Evolutionary conservation across 2,113 vertebrate genomes (phyloP).

Genomic region (Chunga burmeisteri): DNA sequence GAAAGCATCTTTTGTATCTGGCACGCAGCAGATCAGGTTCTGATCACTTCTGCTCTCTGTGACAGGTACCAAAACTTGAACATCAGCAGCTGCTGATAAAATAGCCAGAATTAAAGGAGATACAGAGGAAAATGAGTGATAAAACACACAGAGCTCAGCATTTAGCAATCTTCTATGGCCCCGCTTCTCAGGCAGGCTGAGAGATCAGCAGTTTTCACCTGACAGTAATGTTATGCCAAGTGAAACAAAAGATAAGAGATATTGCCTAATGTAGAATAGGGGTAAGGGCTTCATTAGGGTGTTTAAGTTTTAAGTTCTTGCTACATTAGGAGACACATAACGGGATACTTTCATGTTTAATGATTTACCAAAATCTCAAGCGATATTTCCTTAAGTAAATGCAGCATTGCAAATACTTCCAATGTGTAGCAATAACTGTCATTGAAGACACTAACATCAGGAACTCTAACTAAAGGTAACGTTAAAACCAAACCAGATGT

Average conservation of each 20-base stretch:
- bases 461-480: not conserved
- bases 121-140: not conserved
- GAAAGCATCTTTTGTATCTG: not conserved
- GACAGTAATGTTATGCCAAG: not conserved
- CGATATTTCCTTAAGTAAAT: not conserved
- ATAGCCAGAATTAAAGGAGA: not conserved
- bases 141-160: not conserved
- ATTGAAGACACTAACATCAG: not conserved
- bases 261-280: not conserved
- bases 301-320: not conserved
- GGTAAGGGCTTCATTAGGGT: not conserved
- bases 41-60: not conserved
- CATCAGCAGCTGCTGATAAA: not conserved
- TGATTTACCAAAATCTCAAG: not conserved
- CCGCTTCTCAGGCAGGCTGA: not conserved
- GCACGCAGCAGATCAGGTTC: not conserved
- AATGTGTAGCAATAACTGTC: not conserved
- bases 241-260: not conserved
- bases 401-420: not conserved
- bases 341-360: not conserved
- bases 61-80: not conserved
- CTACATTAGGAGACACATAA: not conserved
- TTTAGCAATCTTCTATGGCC: not conserved
- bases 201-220: not conserved
- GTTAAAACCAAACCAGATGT: not conserved